Evolutionary conservation across 37 sponge, comb jelly and placozoan species (phyloP).

Genomic region (Tethya wilhelma): DNA sequence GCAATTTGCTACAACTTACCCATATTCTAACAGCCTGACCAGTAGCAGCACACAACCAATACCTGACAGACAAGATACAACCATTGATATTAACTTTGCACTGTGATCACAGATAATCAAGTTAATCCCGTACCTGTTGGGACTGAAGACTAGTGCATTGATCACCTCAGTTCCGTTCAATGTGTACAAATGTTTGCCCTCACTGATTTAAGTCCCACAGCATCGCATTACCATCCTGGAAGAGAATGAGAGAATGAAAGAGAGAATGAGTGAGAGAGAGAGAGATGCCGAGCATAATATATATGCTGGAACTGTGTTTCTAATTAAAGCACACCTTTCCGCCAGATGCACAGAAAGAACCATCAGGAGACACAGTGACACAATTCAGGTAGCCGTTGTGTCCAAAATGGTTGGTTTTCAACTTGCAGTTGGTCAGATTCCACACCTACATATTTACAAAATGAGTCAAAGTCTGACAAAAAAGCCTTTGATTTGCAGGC

Average conservation of each 20-base stretch:
- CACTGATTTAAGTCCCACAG: constrained; percentile 99
- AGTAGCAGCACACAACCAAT: constrained; percentile 98
- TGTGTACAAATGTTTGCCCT: constrained; percentile 98
- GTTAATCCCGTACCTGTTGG: constrained; percentile 95
- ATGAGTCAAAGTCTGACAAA: not conserved
- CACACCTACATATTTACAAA: constrained; percentile 67
- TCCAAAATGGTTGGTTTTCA: constrained; percentile 98
- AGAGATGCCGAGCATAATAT: not conserved
- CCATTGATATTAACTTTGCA: not conserved
- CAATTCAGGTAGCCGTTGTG: constrained; percentile 96
- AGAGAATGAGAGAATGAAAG: not conserved
- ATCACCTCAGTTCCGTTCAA: constrained; percentile 86
- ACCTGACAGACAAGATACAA: not conserved
- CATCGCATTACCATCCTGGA: constrained; percentile 94
- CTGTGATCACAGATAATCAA: not conserved
- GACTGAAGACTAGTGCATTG: constrained; percentile 97
- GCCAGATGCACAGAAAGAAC: constrained; percentile 99
- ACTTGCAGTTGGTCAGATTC: constrained; percentile 99
- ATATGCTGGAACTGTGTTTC: no score
- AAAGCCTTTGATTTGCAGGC: not conserved
- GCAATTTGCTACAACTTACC: constrained; percentile 71
- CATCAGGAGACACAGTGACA: constrained; percentile 99
- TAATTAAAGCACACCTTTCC: constrained; percentile 81
- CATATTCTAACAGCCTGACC: constrained; percentile 97
- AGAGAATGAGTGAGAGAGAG: not conserved